Evolutionary conservation across 2,888 invertebrate genomes (phyloP).

Genomic region (Thumatha senex): DNA sequence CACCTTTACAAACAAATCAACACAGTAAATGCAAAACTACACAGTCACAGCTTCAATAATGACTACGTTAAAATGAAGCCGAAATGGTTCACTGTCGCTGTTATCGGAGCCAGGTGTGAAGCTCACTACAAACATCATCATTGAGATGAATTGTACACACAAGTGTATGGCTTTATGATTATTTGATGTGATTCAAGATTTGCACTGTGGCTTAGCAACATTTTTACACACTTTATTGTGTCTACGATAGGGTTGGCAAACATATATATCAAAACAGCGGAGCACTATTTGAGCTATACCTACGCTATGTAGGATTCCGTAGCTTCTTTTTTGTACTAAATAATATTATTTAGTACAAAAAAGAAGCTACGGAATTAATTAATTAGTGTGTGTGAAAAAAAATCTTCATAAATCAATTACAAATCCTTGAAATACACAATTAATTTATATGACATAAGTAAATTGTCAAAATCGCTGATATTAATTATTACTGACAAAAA

Average conservation of each 20-base stretch:
- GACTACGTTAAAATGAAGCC: constrained; percentile 18
- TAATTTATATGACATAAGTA: too few relatives aligned
- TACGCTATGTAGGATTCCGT: not conserved
- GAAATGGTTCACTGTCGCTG: constrained; percentile 2
- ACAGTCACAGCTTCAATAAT: constrained; percentile 20
- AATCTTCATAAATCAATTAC: too few relatives aligned
- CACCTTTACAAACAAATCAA: constrained; percentile 11
- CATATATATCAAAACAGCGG: too few relatives aligned
- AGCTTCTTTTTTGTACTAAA: too few relatives aligned
- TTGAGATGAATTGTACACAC: not conserved
- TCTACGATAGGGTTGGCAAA: not conserved
- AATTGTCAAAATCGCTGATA: too few relatives aligned
- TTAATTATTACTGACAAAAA: too few relatives aligned
- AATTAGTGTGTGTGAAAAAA: too few relatives aligned
- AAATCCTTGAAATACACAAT: too few relatives aligned
- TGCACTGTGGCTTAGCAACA: not conserved
- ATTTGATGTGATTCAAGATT: not conserved
- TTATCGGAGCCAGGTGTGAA: constrained; percentile 7
- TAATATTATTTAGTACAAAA: too few relatives aligned
- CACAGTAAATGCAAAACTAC: constrained; percentile 5
- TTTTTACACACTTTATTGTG: not conserved
- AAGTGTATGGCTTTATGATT: not conserved
- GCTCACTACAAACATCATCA: constrained; percentile 1
- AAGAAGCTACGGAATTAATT: too few relatives aligned
- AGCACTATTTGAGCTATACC: too few relatives aligned